These are phyloP conservation scores for Caiman crocodilus DNA, from an alignment of 2,797 vertebrate species.

Conservation along the genomic window DNA sequence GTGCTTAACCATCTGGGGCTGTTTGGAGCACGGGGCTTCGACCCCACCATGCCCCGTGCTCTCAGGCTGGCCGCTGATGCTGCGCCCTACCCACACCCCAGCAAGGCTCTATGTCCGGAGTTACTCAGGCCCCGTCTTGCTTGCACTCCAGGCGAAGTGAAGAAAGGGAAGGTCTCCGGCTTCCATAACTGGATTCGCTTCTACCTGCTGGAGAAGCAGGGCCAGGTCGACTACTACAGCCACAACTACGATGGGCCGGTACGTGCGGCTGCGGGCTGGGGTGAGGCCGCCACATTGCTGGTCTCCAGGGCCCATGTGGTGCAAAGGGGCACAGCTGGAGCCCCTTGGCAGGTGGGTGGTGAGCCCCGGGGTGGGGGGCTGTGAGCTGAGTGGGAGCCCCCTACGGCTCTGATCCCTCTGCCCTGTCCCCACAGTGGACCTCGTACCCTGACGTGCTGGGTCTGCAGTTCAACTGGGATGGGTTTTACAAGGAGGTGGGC, in stretches of 20 bases:
- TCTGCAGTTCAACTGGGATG: constrained; percentile 94
- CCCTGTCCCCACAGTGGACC: constrained; percentile 83
- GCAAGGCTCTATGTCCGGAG: too few species aligned
- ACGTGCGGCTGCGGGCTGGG: constrained; percentile 50
- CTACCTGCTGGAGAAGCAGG: constrained; percentile 90
- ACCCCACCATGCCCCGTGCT: too few species aligned
- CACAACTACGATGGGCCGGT: constrained; percentile 93
- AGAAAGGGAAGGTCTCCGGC: constrained; percentile 89
- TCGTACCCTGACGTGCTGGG: constrained; percentile 91
- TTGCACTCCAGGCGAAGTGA: constrained; percentile 89
- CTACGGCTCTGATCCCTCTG: not conserved
- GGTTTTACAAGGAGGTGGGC: constrained; percentile 93
- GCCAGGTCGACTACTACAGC: constrained; percentile 91
- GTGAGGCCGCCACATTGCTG: not conserved
- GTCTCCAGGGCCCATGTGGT: not conserved
- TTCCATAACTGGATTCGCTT: constrained; percentile 97
- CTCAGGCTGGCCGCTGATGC: too few species aligned
- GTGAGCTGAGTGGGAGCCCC: not conserved
- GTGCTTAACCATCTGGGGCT: not conserved
- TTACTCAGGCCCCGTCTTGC: rapidly evolving
- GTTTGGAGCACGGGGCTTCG: too few species aligned
- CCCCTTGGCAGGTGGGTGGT: not conserved
- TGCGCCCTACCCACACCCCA: too few species aligned
- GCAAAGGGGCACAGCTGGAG: too few species aligned
- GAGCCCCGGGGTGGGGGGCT: not conserved